phyloP scores from a whole-genome alignment of 2,888 invertebrate species.

The Tenthredo livida region DNA sequence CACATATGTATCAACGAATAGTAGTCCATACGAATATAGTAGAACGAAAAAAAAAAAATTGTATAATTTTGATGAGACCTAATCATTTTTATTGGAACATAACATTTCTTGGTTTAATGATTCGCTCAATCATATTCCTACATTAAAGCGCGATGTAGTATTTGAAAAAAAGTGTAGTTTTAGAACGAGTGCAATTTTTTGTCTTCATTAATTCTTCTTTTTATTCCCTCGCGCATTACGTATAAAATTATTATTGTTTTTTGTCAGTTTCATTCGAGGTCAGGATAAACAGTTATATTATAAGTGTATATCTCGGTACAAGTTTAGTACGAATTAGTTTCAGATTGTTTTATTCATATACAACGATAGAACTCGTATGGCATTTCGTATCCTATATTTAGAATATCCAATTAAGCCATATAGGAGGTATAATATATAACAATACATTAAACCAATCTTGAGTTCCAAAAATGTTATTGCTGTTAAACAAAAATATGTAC shows the following conservation, averaged over 20 bases:
- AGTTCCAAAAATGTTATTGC: background rate
- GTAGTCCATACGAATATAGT: background rate
- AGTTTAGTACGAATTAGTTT: background rate
- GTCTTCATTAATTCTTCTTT: background rate
- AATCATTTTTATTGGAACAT: background rate
- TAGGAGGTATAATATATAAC: background rate
- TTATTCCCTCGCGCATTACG: background rate
- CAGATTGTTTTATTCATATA: background rate
- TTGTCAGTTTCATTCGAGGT: background rate
- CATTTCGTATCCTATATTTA: slow-evolving; percentile 37
- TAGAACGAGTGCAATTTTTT: background rate
- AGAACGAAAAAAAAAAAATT: background rate
- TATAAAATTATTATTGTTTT: background rate
- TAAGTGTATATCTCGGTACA: background rate
- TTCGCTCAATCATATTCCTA: background rate
- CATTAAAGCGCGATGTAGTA: background rate
- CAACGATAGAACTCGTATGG: background rate
- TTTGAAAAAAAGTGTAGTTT: background rate
- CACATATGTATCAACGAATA: background rate
- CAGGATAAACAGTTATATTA: background rate
- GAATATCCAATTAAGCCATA: slow-evolving; percentile 18
- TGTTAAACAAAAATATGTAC: background rate
- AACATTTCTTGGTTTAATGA: background rate
- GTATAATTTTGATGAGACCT: background rate
- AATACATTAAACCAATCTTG: background rate